These are phyloP conservation scores for Tigriopus californicus DNA, from an alignment of 2,888 invertebrate genomes.

Conservation along the genomic window DNA sequence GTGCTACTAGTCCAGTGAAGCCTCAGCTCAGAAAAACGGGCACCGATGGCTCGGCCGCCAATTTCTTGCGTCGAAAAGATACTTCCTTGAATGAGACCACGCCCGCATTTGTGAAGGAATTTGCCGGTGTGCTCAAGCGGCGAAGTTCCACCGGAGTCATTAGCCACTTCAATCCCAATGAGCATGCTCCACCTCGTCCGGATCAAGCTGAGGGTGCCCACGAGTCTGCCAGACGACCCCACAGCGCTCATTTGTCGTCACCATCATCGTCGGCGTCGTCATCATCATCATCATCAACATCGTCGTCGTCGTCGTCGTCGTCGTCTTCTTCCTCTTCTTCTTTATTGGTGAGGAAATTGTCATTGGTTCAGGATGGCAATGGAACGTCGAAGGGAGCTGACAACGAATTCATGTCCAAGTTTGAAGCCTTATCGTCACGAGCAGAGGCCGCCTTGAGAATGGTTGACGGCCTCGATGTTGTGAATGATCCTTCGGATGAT, in stretches of 20 bases:
- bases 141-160: not conserved
- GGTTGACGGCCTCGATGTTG: slow-evolving; percentile 9
- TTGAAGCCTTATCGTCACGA: slow-evolving; percentile 20
- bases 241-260: too few species aligned
- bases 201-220: too few species aligned
- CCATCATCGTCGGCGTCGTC: not conserved
- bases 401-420: not conserved
- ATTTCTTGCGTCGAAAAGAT: not conserved
- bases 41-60: not conserved
- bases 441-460: slow-evolving; percentile 26
- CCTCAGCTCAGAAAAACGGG: not conserved
- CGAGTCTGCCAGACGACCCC: too few species aligned
- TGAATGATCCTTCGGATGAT: not conserved
- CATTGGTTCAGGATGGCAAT: too few species aligned
- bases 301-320: not conserved
- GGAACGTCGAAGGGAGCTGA: too few species aligned
- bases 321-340: not conserved
- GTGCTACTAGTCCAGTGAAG: not conserved
- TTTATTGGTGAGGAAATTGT: too few species aligned
- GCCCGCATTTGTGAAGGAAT: slow-evolving; percentile 13
- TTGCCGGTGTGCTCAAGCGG: not conserved
- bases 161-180: slow-evolving; percentile 11
- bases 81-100: not conserved
- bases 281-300: not conserved
- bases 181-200: not conserved